Evolutionary conservation across 2,797 vertebrate species (phyloP), one percentile per base, ranked within the genome.

Genomic region (Fringilla coelebs): DNA sequence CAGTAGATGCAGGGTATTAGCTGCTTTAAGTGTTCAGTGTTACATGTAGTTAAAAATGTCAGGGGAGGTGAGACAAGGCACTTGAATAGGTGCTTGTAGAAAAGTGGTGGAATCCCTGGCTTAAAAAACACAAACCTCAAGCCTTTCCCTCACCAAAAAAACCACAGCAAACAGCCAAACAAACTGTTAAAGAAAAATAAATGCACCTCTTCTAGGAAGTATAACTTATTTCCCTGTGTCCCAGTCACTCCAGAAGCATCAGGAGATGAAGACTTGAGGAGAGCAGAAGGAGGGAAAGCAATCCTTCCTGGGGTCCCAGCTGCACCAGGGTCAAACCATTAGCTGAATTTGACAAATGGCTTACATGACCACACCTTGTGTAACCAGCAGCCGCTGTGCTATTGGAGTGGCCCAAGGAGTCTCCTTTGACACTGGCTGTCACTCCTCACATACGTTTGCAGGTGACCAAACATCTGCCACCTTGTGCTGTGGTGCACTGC

Each of bases 371-470:
- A 55, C 65, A 38, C 63, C 52, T 49, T 13, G 19, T 58, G 6
- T 49, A 48, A 55, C 38, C 81, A 38, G 28, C 61, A 77, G 58
- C 15, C 38, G 1, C n/a, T 7, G 17, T 57, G 60, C 51, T 67
- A 0, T 8, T 66, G 76, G 45, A 63, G 65, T 11, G 61, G 34
- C 36, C 49, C 40, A 29, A 6, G 17, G 7, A 48, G 25, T 43
- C 40, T 60, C 40, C 46, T 43, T 1, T 46, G 58, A 24, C 28
- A 31, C 32, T 29, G 68, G 17, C 66, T 74, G 6, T 52, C 0
- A 2, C 26, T 67, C 45, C n/a, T 58, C 41, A 45, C 26, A 11
- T 16, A 2, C 0, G 0, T 58, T 83, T 90, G 45, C 20, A 32
- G 12, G 49, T 66, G 51, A 58, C 7, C 13, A 45, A 45, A 25